Evolutionary conservation across 2,113 vertebrate species (phyloP), one percentile per base, ranked within the genome.

Genomic region (Noturus placidus): DNA sequence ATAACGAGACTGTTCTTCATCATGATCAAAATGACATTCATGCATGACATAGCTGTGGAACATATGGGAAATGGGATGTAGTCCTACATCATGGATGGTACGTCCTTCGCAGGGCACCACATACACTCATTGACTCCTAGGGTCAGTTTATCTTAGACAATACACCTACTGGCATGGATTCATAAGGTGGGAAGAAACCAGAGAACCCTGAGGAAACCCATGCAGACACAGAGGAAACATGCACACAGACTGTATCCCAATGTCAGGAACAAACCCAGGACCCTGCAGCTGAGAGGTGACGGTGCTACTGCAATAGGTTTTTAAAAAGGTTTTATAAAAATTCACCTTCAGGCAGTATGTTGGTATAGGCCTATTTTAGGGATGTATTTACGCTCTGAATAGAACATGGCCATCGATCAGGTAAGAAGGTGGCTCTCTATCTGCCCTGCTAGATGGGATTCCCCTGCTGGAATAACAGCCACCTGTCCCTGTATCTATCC

Each of bases 401-500:
- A 86, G 88, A 81, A 74, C 6, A 87, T 88, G 82, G 89, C 82
- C 81, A 87, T 89, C 86, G 90, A 90, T 91, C 87, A 69, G 72
- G 80, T 76, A 78, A 76, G 74, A 87, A 88, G 80, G 52, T 89
- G 83, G 88, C 87, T 94, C 88, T 92, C 74, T 92, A 92, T 94
- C 92, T 91, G 70, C 85, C 88, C 90, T 79, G 83, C 87, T 92
- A 82, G 89, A 92, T 86, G 89, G 84, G 87, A 89, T 91, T 91
- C 89, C 91, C 91, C 90, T 90, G 87, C 90, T 92, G 85, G 92
- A 92, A 92, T 91, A 83, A 91, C 86, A 27, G 35, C 83, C 87
- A 63, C 70, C 82, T 90, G 83, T 79, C 77, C 76, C 27, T 42
- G 67, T 92, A 83, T 79, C 87, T 56, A 78, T 86, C 86, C 57